Conservation (phyloP, 2,113 vertebrate species). For the Trachemys scripta region DNA sequence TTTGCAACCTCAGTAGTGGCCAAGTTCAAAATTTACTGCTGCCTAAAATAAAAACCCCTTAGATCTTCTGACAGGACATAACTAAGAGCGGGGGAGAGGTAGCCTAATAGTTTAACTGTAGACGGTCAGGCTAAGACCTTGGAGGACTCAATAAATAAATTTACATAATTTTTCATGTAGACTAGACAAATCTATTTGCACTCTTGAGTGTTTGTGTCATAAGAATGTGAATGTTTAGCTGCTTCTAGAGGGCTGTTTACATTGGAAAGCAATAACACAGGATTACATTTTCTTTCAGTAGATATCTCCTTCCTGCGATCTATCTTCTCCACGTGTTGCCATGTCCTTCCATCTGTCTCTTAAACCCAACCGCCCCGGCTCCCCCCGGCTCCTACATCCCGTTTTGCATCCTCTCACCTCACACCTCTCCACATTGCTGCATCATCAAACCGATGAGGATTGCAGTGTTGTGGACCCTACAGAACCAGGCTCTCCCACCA, state of each 20-base stretch:
- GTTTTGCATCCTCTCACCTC: not conserved
- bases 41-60: not conserved
- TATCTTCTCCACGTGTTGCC: no score
- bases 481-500: not conserved
- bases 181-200: not conserved
- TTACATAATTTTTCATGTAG: not conserved
- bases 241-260: not conserved
- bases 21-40: not conserved
- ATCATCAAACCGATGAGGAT: not conserved
- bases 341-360: not conserved
- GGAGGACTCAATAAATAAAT: not conserved
- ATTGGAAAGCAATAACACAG: accelerated
- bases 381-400: not conserved
- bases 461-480: not conserved
- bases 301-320: not conserved
- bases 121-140: not conserved
- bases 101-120: not conserved
- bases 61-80: not conserved
- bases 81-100: not conserved
- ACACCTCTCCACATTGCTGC: accelerated
- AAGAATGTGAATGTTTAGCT: not conserved
- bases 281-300: not conserved
- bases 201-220: not conserved
- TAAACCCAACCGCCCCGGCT: not conserved
- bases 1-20: conserved; percentile 41